phyloP scores from a whole-genome alignment of 2,797 vertebrate genomes.

The Sebastes itinus region DNA sequence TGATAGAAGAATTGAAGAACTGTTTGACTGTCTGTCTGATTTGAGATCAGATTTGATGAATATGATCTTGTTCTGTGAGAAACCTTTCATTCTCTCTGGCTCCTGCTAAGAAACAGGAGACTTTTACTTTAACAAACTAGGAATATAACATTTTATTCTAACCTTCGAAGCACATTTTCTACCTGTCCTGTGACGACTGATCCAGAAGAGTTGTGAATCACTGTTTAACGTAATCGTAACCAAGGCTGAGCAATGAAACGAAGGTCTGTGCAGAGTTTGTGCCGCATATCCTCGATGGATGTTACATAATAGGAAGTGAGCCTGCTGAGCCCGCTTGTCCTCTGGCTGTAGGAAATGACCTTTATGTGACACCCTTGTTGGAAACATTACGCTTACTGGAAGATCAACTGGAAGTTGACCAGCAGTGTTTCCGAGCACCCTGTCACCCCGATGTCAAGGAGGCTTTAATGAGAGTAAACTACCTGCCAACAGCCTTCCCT shows the following conservation, averaged over 20 bases:
- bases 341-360: conserved; percentile 28
- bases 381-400: conserved; percentile 7
- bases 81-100: background rate
- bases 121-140: background rate
- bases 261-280: background rate
- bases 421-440: conserved; percentile 5
- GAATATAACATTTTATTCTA: background rate
- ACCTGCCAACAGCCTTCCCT: conserved; percentile 10
- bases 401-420: conserved; percentile 37
- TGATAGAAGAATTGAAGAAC: background rate
- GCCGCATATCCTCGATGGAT: background rate
- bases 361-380: conserved; percentile 16
- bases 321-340: conserved; percentile 9
- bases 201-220: background rate
- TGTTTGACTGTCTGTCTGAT: background rate
- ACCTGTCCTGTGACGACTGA: background rate
- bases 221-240: background rate
- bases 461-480: conserved; percentile 12
- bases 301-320: conserved; percentile 20
- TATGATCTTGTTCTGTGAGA: background rate
- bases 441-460: conserved; percentile 21
- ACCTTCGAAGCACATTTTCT: background rate
- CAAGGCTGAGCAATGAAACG: background rate
- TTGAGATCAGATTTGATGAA: background rate
- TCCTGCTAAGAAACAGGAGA: background rate